Base-by-base conservation (phyloP, 1,140 invertebrate species). In the Formica exsecta region DNA sequence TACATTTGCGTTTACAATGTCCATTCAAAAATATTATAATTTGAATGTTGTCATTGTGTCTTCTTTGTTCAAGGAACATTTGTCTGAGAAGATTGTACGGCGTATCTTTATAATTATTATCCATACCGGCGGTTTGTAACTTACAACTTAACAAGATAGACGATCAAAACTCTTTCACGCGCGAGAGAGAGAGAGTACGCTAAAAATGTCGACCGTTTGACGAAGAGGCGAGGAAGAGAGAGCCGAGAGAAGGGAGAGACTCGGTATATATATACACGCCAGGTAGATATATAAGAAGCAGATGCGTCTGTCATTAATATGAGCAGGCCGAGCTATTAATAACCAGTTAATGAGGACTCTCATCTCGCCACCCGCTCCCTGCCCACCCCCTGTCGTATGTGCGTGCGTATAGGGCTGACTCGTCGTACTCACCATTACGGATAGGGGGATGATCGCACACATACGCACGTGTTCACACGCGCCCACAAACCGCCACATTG, bases 301-400 rank as follows among this genome's bases (percentile, higher is more conserved):
- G 90, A 93, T 86, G 83, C 88, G 90, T 92, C 87, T 92, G 90
- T 94, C 93, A 94, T 94, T 94, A 94, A 94, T 94, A 93, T 94
- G 90, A 93, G 89, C 88, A 86, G 81, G 86, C 79, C 62, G 76
- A 90, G 91, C 92, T 93, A 94, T 94, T 94, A 94, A 94, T 94
- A 94, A 94, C 87, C 90, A 74, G 92, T 94, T 94, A 94, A 94
- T 94, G 93, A 94, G 94, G 90, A 90, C 92, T 91, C 90, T 88
- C 89, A 75, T 79, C 66, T 73, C 88, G 68, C 84, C 85, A 76
- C 70, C 77, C 85, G 32, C 73, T 84, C 70, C 51, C 87, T 74
- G 51, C 38, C 44, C 87, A 66, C 85, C 86, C 83, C 76, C 62
- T 83, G 92, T 91, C 88, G 87, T 91, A 85, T 86, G 86, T 90